Base-by-base conservation (phyloP, 2,888 invertebrate genomes). In the Andrena fulva region DNA sequence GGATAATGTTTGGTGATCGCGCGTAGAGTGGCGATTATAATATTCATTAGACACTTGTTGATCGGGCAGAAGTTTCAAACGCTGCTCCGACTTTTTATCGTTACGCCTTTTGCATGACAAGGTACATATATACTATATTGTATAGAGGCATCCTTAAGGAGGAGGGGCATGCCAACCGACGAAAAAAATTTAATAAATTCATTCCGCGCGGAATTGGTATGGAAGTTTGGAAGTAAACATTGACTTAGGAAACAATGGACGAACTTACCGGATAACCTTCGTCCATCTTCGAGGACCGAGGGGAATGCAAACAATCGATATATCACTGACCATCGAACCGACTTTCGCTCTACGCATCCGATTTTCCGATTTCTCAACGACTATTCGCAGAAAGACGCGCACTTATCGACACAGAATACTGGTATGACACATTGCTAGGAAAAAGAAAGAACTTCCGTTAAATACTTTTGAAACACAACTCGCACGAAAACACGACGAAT, bases 231-330 rank as follows among this genome's bases (percentile, higher is more conserved):
- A 62, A 4, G 16, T 20, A 62, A 62, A 62, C 20, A 20, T 10
- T n/a, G 4, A 62, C 31, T 31, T 16, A 12, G 12, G 12, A 20
- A 33, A 33, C 42, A n/a, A 56, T 27, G n/a, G 16, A 7, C 31
- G 6, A 54, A 70, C 81, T 81, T 69, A 81, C 81, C 81, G 5
- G 1, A 7, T 35, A 1, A 42, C 35, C n/a, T 20, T 52, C 29
- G 31, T 69, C 54, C 74, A 81, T 79, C 48, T 66, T 66, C 24
- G 42, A 20, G 20, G 20, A 20, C 20, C 20, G 20, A 20, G 20
- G 20, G 20, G 20, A 20, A 20, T 20, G 20, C 20, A 20, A 20
- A 20, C 20, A 20, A 20, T 20, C 20, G 20, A 20, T 20, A 20
- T 20, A 20, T 20, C 20, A 20, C 20, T 20, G 6, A 7, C 20